Evolutionary conservation across 2,888 invertebrate species (phyloP), one percentile per base, ranked within the genome.

Genomic region (Ochropleura plecta): DNA sequence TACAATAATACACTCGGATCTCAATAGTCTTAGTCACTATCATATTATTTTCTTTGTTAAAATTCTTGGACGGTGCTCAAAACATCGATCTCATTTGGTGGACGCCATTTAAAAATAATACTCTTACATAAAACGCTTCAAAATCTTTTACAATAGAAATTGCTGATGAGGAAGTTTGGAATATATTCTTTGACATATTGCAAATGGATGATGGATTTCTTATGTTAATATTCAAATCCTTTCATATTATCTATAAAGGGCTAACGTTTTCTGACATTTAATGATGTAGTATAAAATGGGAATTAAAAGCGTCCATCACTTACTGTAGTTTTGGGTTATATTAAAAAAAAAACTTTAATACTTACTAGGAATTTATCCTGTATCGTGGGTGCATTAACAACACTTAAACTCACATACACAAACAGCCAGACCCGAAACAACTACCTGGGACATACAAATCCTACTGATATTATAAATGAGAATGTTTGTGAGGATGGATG

Each of bases 51-150:
- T 89, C 89, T 88, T 89, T 91, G 90, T 91, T 91, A 84, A 80
- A 53, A 90, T 88, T 88, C 89, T 93, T 92, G 91, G 91, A 91
- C 81, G 84, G 20, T 65, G 78, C 84, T 92, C 92, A 92, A 93
- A 88, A 89, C 79, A 87, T 85, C 79, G 73, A 85, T 89, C 87
- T 83, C 70, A 70, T 79, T 85, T 70, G 77, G 74, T 75, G 79
- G 78, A 79, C 72, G 70, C 57, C 55, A 78, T 73, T 88, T 84
- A 81, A 88, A 90, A 89, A 91, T 86, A 86, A 80, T 69, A 68
- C 66, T 30, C 40, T 73, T 64, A 79, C 42, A 79, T 70, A 42
- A 63, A 72, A 60, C 65, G 40, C 63, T 85, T 73, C 42, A 12
- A 73, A 82, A 67, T 65, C 14, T 42, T 65, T 46, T 65, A 48